Evolutionary conservation across 2,888 invertebrate species (phyloP), one percentile per base, ranked within the genome.

Genomic region (Calameuta filiformis): DNA sequence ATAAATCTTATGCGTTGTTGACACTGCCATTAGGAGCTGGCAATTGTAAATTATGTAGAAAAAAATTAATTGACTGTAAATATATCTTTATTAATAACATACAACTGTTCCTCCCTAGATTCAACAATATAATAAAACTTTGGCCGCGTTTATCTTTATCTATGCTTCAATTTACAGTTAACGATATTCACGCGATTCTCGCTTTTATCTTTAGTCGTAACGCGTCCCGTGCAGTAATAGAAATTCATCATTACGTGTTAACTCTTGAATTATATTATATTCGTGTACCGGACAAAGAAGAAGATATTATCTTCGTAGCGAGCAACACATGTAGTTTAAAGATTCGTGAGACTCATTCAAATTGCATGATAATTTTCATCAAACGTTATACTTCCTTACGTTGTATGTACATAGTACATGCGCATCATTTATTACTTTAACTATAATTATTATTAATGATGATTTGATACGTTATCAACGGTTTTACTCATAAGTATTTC

Each of bases 41-140:
- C 89, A 88, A 89, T 88, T 90, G 90, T 90, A 90, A 89, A 90
- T 90, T 90, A 89, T 90, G 89, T 90, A 90, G 90, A 90, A 89
- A 88, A 80, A 84, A 82, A 85, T 84, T 85, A 83, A 89, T 88
- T 90, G 86, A 90, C 85, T 90, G 90, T 90, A 90, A 90, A 90
- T 90, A 90, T 89, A 90, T 89, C 89, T 90, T 90, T 90, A 90
- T 90, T 89, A 90, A 88, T 89, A 90, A 90, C 89, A 89, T 87
- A 88, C 84, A 84, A 87, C 80, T 85, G 85, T 88, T 87, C 84
- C 84, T 86, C 85, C 79, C 83, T 76, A 76, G 56, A 56, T 56
- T 23, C 56, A 56, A 56, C 9, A 9, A 23, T 56, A 2, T 15
- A 56, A 56, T 56, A 56, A 6, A 56, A 56, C 23, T 56, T 56